Conservation (phyloP, 2,888 invertebrate species). For the Stenoptilia bipunctidactyla region DNA sequence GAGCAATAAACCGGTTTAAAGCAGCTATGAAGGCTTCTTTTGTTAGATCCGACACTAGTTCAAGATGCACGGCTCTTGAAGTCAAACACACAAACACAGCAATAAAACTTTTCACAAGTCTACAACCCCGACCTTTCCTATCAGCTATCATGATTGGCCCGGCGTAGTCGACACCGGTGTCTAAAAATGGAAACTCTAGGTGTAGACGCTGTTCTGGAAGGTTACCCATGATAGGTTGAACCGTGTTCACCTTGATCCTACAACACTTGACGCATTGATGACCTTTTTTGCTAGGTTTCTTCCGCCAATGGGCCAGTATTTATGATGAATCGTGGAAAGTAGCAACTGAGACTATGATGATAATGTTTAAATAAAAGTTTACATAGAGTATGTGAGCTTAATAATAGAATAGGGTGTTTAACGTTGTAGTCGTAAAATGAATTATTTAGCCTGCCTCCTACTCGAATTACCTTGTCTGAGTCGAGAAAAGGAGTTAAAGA, state of each 20-base stretch:
- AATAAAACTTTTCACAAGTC: constrained; percentile 13
- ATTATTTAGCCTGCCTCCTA: no score
- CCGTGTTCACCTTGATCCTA: no score
- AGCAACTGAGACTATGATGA: constrained; percentile 14
- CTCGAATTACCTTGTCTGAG: no score
- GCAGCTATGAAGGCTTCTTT: constrained; percentile 13
- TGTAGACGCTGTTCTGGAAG: constrained; percentile 14
- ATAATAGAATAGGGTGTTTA: no score
- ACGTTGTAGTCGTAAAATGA: no score
- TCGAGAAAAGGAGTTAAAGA: no score
- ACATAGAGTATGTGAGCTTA: no score
- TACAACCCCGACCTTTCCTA: constrained; percentile 16
- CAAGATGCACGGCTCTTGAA: no score
- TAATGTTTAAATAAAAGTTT: constrained; percentile 7
- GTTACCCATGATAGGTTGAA: constrained; percentile 17
- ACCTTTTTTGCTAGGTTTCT: constrained; percentile 11
- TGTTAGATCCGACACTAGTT: no score
- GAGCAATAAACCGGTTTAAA: constrained; percentile 12
- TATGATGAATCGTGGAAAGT: constrained; percentile 11
- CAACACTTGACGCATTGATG: constrained; percentile 9
- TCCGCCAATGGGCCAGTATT: constrained; percentile 14
- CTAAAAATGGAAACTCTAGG: constrained; percentile 12
- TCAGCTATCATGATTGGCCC: constrained; percentile 16
- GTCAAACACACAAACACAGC: constrained; percentile 19
- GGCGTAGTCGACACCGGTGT: constrained; percentile 16